Conservation (phyloP, 2,797 vertebrate genomes). For the Gallinago nigripennis region DNA sequence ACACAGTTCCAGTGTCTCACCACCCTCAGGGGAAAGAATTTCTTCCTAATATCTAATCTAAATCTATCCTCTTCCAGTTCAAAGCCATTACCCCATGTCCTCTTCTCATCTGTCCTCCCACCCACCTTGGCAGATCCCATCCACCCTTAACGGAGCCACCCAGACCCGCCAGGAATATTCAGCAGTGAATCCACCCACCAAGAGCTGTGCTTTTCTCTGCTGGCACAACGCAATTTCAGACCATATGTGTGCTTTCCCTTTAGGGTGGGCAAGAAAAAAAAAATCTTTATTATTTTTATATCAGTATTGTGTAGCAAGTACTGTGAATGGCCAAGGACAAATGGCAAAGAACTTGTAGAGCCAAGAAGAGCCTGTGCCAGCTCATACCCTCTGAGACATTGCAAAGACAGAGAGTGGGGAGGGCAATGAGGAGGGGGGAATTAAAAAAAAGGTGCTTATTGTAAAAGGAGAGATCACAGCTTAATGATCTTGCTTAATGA, state of each 20-base stretch:
- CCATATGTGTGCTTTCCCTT: conserved; percentile 40
- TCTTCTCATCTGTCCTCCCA: not conserved
- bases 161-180: not conserved
- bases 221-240: not conserved
- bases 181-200: conserved; percentile 13
- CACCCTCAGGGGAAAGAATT: not conserved
- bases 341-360: not conserved
- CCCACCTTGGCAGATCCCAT: not conserved
- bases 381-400: not conserved
- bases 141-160: not conserved
- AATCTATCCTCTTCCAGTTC: not conserved
- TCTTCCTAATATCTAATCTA: not conserved
- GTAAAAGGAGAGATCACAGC: not conserved
- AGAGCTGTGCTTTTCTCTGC: conserved; percentile 14
- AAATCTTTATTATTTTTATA: conserved; percentile 13
- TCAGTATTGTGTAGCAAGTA: not conserved
- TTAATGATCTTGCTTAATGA: not conserved
- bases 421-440: not conserved
- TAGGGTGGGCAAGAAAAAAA: not conserved
- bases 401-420: not conserved
- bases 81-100: not conserved
- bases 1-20: not conserved
- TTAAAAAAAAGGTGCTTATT: not conserved
- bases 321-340: not conserved
- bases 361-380: not conserved